A percentile compares a stretch with the other conserved stretches of the same genome.
These are phyloP conservation scores for Cyprinodon variegatus DNA, from an alignment of 2,113 vertebrate genomes.

Conservation along the genomic window DNA sequence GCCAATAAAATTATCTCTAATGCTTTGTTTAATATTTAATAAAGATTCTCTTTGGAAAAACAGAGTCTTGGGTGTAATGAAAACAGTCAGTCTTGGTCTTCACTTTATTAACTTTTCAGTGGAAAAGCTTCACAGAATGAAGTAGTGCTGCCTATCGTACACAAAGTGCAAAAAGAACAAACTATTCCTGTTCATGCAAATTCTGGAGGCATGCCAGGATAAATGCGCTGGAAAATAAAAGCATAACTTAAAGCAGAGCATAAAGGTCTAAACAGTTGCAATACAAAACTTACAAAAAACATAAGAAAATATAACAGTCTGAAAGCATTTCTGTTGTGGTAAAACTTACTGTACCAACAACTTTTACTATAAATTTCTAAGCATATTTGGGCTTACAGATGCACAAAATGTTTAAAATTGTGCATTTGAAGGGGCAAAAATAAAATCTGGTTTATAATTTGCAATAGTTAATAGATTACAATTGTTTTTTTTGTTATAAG, in stretches of 20 bases:
- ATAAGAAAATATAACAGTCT: background rate
- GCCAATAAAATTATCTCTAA: slow-evolving; percentile 14
- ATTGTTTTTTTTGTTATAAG: slow-evolving; percentile 33
- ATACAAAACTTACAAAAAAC: slow-evolving; percentile 1
- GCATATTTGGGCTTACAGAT: background rate
- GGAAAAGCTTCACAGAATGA: slow-evolving; percentile 15
- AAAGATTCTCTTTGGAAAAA: slow-evolving; percentile 35
- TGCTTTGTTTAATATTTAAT: slow-evolving; percentile 66
- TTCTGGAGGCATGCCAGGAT: background rate
- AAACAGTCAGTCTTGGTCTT: slow-evolving; percentile 1
- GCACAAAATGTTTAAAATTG: slow-evolving; percentile 39
- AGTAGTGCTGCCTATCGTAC: slow-evolving; percentile 36
- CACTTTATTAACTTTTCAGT: slow-evolving; percentile 44
- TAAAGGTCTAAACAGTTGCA: background rate
- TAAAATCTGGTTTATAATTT: slow-evolving; percentile 29
- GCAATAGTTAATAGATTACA: slow-evolving; percentile 33
- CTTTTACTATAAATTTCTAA: background rate
- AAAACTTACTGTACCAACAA: slow-evolving; percentile 8
- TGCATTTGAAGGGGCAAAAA: slow-evolving; percentile 18
- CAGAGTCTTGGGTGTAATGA: slow-evolving; percentile 6
- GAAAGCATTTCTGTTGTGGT: background rate
- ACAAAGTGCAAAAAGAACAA: slow-evolving; percentile 31
- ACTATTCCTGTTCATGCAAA: background rate
- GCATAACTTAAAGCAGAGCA: background rate
- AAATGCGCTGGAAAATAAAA: background rate